A percentile compares a stretch with the other conserved stretches of the same genome.
These are phyloP conservation scores for Anastatus disparis DNA, from an alignment of 1,140 invertebrate species.

Conservation along the genomic window DNA sequence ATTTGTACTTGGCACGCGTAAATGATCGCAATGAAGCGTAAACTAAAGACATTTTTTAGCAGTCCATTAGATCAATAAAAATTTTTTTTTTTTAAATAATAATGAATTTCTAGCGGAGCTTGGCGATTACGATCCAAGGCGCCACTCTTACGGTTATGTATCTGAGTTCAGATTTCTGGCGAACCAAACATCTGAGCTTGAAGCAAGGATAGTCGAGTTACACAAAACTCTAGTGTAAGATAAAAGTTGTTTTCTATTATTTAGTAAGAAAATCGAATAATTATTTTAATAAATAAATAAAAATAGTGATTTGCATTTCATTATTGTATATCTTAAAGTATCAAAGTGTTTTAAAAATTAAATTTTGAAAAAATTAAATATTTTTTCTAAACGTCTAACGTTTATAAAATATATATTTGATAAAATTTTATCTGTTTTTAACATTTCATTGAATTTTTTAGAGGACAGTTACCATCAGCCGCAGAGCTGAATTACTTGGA, in stretches of 20 bases:
- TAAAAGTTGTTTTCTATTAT: conserved; percentile 17
- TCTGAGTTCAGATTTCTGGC: conserved; percentile 97
- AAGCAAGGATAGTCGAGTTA: conserved; percentile 87
- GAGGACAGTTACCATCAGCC: conserved; percentile 76
- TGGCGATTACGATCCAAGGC: conserved; percentile 92
- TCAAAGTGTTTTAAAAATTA: no score
- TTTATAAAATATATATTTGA: no score
- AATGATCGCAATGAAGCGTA: not conserved
- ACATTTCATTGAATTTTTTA: no score
- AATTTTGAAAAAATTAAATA: no score
- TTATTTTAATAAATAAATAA: no score
- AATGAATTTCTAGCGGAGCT: conserved; percentile 84
- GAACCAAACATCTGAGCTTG: conserved; percentile 92
- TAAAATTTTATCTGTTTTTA: no score
- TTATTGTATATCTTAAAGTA: no score
- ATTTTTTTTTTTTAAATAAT: no score
- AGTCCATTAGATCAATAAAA: not conserved
- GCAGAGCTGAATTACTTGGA: conserved; percentile 81
- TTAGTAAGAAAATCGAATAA: no score
- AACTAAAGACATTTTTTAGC: not conserved
- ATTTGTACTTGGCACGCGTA: not conserved
- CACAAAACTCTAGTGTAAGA: conserved; percentile 87
- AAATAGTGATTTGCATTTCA: no score
- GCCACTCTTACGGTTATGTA: conserved; percentile 91
- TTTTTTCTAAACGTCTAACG: no score